phyloP scores from a whole-genome alignment of 2,797 vertebrate genomes.

The Sardinella longiceps region DNA sequence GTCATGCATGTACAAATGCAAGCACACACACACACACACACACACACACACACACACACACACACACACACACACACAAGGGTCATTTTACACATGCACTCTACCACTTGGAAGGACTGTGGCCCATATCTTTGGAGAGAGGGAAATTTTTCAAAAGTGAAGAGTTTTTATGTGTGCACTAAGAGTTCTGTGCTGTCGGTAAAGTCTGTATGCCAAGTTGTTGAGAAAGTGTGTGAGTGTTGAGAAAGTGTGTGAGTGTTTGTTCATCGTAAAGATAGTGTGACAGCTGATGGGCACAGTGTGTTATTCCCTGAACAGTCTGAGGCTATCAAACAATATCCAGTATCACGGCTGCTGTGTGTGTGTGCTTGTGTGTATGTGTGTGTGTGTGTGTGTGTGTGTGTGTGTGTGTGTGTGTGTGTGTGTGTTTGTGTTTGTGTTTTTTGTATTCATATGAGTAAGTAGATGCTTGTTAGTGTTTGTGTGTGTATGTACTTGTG shows the following conservation, averaged over 20 bases:
- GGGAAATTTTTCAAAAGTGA: too few relatives aligned
- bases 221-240: not conserved
- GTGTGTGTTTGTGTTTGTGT: not conserved
- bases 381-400: not conserved
- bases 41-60: not conserved
- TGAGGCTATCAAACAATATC: not conserved
- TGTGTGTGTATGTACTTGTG: not conserved
- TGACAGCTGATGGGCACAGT: not conserved
- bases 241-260: not conserved
- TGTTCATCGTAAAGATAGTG: not conserved
- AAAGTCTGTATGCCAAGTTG: not conserved
- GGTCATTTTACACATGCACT: not conserved
- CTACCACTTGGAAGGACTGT: not conserved
- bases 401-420: not conserved
- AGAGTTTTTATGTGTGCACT: not conserved
- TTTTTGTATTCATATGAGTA: not conserved
- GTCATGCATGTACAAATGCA: too few relatives aligned
- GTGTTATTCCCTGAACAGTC: not conserved
- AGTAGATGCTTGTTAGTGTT: not conserved
- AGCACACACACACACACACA: not conserved
- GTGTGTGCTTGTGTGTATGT: not conserved
- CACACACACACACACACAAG: not conserved
- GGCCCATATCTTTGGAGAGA: not conserved
- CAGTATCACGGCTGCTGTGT: not conserved
- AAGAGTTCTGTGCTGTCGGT: not conserved